phyloP scores from a whole-genome alignment of 2,888 invertebrate genomes.

The Lasioglossum oenotherae region DNA sequence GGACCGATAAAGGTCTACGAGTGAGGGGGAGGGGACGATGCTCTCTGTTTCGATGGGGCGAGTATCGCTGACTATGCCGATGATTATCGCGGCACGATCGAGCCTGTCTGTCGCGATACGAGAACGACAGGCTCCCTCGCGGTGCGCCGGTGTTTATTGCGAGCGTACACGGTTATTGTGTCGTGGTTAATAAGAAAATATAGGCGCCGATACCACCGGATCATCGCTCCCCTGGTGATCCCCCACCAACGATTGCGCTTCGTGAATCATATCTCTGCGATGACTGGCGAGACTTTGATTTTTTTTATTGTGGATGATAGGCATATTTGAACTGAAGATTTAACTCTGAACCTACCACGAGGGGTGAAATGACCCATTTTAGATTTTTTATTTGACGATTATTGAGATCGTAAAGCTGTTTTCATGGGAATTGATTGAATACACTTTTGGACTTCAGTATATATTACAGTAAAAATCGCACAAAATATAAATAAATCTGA shows the following conservation, averaged over 20 bases:
- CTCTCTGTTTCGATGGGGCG: slow-evolving; percentile 37
- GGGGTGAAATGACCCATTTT: too few relatives aligned
- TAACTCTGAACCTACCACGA: too few relatives aligned
- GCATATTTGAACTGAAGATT: too few relatives aligned
- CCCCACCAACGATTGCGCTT: background rate
- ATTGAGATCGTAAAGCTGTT: too few relatives aligned
- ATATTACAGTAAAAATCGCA: too few relatives aligned
- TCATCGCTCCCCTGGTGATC: background rate
- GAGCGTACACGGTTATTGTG: background rate
- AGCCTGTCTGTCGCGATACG: slow-evolving; percentile 42
- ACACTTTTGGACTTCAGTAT: too few relatives aligned
- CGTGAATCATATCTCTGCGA: background rate
- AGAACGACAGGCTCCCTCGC: slow-evolving; percentile 17
- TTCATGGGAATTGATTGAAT: too few relatives aligned
- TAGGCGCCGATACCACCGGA: background rate
- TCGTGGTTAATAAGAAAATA: slow-evolving; percentile 52
- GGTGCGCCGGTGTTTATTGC: slow-evolving; percentile 9
- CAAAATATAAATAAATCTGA: too few relatives aligned
- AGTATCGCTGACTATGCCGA: slow-evolving; percentile 57
- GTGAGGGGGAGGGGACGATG: slow-evolving; percentile 11
- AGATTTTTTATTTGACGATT: too few relatives aligned
- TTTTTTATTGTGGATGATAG: background rate
- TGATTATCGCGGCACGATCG: slow-evolving; percentile 58
- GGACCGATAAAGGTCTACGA: slow-evolving; percentile 55
- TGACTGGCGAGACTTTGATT: background rate